phyloP scores from a whole-genome alignment of 2,113 vertebrate species.

The Salvelinus sp. region DNA sequence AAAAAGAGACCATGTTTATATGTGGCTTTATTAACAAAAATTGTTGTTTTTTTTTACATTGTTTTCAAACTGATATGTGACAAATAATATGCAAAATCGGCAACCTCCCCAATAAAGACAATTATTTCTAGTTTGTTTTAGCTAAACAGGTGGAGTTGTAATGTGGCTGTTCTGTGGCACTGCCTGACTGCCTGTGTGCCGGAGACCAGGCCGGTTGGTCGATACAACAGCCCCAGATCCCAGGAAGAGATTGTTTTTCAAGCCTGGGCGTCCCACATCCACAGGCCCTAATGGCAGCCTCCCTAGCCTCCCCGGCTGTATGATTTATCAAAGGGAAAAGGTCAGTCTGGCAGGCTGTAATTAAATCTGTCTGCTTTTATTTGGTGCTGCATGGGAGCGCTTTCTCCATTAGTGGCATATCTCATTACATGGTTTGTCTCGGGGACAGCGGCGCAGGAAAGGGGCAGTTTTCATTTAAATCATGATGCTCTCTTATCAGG shows the following conservation, averaged over 20 bases:
- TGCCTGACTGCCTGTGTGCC: constrained; percentile 4
- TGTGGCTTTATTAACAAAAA: too few species aligned
- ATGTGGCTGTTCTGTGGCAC: constrained; percentile 2
- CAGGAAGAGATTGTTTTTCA: constrained; percentile 67
- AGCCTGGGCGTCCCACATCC: constrained; percentile 46
- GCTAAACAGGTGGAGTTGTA: too few species aligned
- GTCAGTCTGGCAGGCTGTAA: constrained; percentile 63
- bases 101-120: too few species aligned
- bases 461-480: constrained; percentile 24
- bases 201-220: constrained; percentile 23
- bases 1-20: too few species aligned
- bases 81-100: too few species aligned
- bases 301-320: constrained; percentile 47
- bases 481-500: constrained; percentile 10
- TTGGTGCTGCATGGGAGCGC: constrained; percentile 51
- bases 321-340: constrained; percentile 75
- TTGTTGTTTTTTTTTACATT: too few species aligned
- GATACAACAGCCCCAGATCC: constrained; percentile 44
- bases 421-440: constrained; percentile 46
- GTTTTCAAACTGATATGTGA: too few species aligned
- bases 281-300: constrained; percentile 38
- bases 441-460: constrained; percentile 18
- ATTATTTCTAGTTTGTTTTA: too few species aligned
- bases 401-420: constrained; percentile 60
- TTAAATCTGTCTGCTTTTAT: constrained; percentile 74